Conservation (phyloP, 1,140 invertebrate genomes). For the Cheumatopsyche charites region DNA sequence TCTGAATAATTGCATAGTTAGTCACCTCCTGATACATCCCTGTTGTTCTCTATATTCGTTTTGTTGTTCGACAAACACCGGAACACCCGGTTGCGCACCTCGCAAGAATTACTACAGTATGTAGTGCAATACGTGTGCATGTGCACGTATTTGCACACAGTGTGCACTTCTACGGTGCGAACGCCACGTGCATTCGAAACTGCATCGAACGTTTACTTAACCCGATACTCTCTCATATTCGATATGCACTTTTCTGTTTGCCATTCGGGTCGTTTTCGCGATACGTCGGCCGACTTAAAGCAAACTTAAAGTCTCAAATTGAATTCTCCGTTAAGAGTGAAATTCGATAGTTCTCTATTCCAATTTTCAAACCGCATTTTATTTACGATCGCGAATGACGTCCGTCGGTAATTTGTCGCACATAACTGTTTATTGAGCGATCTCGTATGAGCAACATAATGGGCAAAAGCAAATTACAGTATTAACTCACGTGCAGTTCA, state of each 20-base stretch:
- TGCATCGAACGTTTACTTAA: conserved; percentile 15
- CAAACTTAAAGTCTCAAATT: too few species aligned
- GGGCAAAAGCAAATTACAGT: conserved; percentile 4
- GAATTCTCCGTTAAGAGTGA: neutral
- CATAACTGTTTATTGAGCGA: too few species aligned
- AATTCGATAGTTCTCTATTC: neutral
- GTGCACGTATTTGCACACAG: neutral
- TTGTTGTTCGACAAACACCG: conserved; percentile 24
- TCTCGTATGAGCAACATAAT: neutral
- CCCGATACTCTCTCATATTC: conserved; percentile 13
- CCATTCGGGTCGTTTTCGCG: neutral
- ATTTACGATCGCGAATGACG: neutral
- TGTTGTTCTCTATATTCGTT: neutral
- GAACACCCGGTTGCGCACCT: conserved; percentile 23
- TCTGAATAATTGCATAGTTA: too few species aligned
- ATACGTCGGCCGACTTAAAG: too few species aligned
- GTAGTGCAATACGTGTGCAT: neutral
- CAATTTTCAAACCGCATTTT: too few species aligned
- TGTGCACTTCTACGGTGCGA: neutral
- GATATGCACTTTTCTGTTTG: conserved; percentile 21
- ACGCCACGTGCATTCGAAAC: conserved; percentile 17
- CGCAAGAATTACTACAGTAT: conserved; percentile 9
- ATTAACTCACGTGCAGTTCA: neutral
- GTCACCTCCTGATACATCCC: neutral
- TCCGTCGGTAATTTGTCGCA: neutral